Conservation (phyloP, 2,113 vertebrate species). For the Chrysochloris asiatica region DNA sequence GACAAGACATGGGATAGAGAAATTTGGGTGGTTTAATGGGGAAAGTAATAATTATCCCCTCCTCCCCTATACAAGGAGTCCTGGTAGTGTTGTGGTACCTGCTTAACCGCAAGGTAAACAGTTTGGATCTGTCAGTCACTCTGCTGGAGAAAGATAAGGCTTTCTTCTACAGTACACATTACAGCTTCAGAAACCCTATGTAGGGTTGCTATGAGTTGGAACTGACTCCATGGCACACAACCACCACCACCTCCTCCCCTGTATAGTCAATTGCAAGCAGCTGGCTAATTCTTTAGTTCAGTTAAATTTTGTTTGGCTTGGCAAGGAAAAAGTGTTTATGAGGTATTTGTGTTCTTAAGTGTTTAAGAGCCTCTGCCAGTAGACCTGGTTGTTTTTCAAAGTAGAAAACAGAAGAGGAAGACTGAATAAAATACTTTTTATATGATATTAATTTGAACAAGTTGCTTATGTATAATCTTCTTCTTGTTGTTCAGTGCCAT, state of each 20-base stretch:
- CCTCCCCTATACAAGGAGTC: not conserved
- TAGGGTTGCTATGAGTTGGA: too few species aligned
- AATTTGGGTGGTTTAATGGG: constrained; percentile 22
- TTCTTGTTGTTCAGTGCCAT: too few species aligned
- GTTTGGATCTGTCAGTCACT: too few species aligned
- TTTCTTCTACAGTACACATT: too few species aligned
- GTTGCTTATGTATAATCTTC: constrained; percentile 23
- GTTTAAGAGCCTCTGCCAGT: constrained; percentile 3
- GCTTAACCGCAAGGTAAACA: too few species aligned
- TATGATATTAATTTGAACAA: constrained; percentile 43
- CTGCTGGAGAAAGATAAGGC: too few species aligned
- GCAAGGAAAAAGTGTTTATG: constrained; percentile 38
- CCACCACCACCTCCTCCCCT: not conserved
- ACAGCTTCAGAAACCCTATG: too few species aligned
- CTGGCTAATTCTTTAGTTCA: constrained; percentile 41
- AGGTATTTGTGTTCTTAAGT: constrained; percentile 41
- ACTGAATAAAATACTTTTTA: constrained; percentile 24
- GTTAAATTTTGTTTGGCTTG: constrained; percentile 48
- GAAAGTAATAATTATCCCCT: constrained; percentile 25
- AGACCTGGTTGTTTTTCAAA: constrained; percentile 51
- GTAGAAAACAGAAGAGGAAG: constrained; percentile 28
- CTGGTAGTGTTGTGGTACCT: too few species aligned
- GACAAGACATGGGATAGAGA: constrained; percentile 16
- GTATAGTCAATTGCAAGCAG: not conserved
- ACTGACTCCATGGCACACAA: too few species aligned